These are phyloP conservation scores for Amphiura filiformis DNA, from an alignment of 35 echinoderm and acorn worm genomes.

Conservation along the genomic window DNA sequence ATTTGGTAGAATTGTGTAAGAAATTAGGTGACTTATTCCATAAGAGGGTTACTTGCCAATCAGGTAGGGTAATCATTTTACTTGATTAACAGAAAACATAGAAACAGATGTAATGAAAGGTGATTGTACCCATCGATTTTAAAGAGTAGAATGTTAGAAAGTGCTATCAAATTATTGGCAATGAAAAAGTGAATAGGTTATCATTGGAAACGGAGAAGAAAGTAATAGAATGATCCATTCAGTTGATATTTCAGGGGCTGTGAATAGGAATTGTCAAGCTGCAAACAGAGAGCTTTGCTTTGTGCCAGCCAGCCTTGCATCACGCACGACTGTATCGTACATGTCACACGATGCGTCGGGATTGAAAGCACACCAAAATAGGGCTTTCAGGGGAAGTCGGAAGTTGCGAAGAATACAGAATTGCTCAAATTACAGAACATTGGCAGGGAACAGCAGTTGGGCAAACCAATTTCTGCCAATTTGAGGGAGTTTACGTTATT, in stretches of 20 bases:
- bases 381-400: neutral
- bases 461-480: neutral
- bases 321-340: neutral
- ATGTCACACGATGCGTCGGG: neutral
- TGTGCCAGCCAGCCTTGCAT: neutral
- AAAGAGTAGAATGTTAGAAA: too few species aligned
- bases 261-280: neutral
- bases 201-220: neutral
- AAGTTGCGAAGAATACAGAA: neutral
- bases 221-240: neutral
- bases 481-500: neutral
- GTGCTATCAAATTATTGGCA: too few species aligned
- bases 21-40: too few species aligned
- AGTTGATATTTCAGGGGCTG: neutral
- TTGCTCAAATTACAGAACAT: neutral
- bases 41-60: too few species aligned
- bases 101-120: too few species aligned
- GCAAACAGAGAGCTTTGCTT: neutral
- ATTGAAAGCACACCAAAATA: neutral
- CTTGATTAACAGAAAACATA: too few species aligned
- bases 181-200: neutral
- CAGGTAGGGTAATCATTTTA: too few species aligned
- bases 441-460: neutral
- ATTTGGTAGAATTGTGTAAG: too few species aligned
- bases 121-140: too few species aligned